Conservation (phyloP, 2,888 invertebrate genomes). For the Torymus texanus region DNA sequence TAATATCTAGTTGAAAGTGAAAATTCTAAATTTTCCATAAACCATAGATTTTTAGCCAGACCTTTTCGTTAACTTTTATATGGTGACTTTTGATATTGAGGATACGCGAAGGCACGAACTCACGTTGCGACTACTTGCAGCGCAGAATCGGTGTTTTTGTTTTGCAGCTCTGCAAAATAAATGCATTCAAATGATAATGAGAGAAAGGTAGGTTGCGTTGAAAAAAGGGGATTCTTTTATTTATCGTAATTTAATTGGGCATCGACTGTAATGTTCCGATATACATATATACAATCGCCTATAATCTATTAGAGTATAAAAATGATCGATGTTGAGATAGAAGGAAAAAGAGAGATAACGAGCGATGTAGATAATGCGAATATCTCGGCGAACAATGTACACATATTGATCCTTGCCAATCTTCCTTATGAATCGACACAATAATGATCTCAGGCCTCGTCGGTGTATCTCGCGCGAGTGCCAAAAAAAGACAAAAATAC, state of each 20-base stretch:
- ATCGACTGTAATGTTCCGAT: constrained; percentile 33
- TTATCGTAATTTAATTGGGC: constrained; percentile 47
- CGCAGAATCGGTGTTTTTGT: background rate
- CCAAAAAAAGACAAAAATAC: background rate
- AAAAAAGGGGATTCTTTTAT: constrained; percentile 37
- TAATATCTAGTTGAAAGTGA: constrained; percentile 10
- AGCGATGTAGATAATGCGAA: constrained; percentile 27
- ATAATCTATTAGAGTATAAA: constrained; percentile 16
- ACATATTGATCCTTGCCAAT: constrained; percentile 27
- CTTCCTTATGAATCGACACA: constrained; percentile 27
- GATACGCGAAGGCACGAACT: background rate
- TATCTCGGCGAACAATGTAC: constrained; percentile 5
- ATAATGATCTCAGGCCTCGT: constrained; percentile 44
- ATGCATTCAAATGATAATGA: background rate
- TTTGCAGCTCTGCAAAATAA: background rate
- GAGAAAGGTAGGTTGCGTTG: background rate
- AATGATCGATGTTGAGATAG: constrained; percentile 25
- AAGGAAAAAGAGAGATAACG: background rate
- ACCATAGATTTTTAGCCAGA: constrained; percentile 24
- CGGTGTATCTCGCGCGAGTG: background rate
- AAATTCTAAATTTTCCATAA: constrained; percentile 35
- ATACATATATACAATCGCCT: constrained; percentile 1
- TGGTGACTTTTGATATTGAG: constrained; percentile 44
- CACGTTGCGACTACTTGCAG: constrained; percentile 3
- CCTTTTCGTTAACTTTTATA: constrained; percentile 44